Base-by-base conservation (phyloP, 2,888 invertebrate genomes). In the Xylophagus ater region DNA sequence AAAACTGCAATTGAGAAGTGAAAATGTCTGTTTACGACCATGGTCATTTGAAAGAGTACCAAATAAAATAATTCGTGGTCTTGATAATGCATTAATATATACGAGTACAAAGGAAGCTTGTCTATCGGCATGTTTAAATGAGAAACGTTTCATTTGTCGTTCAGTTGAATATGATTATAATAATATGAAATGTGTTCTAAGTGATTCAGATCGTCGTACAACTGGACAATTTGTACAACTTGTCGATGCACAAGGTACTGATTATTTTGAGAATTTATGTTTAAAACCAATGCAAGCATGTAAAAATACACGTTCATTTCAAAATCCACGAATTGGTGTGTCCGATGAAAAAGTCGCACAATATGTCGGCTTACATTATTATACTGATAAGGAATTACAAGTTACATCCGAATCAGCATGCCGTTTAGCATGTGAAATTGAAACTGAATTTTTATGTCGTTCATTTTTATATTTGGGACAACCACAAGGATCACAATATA, bases 31-130 rank as follows among this genome's bases (percentile, higher is more conserved):
- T 59, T 70, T 85, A 50, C 73, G 92, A 45, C 89, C 90, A 23
- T 92, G 92, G 92, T 75, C 89, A 26, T 92, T 93, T 64, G 92
- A 93, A 65, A 72, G 92, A 32, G 86, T 92, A 28, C 90, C 92
- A 4, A 90, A 90, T 62, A 89, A 89, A 65, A 83, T 89, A 66
- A 81, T 92, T 42, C 75, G 88, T 25, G 89, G 89, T 1, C 70
- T 88, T 53, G 90, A 92, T 69, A 89, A 90, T 57, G 87, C 89
- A 24, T 72, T 90, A 45, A 88, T 92, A 61, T 92, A 89, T 64
- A 88, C 90, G 2, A 88, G 89, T 33, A 89, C 90, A 41, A 92
- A 92, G 65, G 92, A 92, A 68, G 88, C 89, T 43, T 93, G 92
- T 57, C 71, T 92, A 19, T 86, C 90, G 18, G 87, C 92, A 26